These are phyloP conservation scores for Enteromius radiatus DNA, from an alignment of 2,797 vertebrate genomes.

Conservation along the genomic window DNA sequence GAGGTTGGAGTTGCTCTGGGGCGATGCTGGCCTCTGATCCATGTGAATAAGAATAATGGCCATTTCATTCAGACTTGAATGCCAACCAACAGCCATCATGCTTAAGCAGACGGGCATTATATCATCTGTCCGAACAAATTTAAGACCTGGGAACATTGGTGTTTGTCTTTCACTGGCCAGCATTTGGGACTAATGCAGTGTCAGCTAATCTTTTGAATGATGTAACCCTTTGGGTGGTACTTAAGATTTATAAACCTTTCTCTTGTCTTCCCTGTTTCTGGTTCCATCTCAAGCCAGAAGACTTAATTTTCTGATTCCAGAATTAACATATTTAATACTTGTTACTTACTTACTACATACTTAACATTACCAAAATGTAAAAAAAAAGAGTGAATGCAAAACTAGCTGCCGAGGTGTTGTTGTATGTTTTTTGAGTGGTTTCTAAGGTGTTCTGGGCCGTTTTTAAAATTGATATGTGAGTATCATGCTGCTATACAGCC, in stretches of 20 bases:
- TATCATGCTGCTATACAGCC: background rate
- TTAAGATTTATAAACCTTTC: conserved; percentile 13
- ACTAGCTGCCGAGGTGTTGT: background rate
- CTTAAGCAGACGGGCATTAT: conserved; percentile 12
- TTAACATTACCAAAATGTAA: no score
- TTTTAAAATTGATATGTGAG: background rate
- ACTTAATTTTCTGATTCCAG: background rate
- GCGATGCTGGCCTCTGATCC: conserved; percentile 40
- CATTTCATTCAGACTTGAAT: conserved; percentile 26
- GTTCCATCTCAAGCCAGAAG: background rate
- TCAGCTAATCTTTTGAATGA: conserved; percentile 21
- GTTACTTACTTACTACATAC: no score
- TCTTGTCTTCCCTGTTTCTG: background rate
- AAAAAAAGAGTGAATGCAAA: background rate
- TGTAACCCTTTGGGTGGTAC: background rate
- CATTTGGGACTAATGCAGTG: conserved; percentile 3
- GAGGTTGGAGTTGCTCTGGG: conserved; percentile 42
- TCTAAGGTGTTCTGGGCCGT: background rate
- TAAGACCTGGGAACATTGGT: conserved; percentile 31
- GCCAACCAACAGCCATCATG: conserved; percentile 22
- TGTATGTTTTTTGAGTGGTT: background rate
- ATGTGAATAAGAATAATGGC: conserved; percentile 10
- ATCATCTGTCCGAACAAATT: conserved; percentile 34
- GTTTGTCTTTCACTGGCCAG: background rate
- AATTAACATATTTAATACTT: no score